Evolutionary conservation across 2,113 vertebrate species (phyloP).

Genomic region (Lutjanus erythropterus): DNA sequence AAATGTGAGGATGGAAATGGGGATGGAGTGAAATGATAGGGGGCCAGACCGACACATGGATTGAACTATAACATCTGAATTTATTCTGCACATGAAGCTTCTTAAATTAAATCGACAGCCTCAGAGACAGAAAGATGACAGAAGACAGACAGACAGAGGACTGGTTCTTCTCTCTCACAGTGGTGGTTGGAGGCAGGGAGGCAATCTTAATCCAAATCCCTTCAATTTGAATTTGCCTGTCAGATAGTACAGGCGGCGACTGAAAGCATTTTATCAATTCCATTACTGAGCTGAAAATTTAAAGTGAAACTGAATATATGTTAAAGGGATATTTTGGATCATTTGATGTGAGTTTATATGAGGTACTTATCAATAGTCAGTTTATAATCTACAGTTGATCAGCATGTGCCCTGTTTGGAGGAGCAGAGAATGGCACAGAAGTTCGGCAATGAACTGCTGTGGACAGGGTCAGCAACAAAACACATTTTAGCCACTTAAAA

Average conservation of each 20-base stretch:
- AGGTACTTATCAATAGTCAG: no score
- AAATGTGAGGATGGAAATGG: neutral
- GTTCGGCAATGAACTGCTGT: no score
- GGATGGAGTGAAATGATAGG: neutral
- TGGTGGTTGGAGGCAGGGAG: neutral
- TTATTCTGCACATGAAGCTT: neutral
- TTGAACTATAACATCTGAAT: constrained; percentile 6
- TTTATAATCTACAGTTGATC: no score
- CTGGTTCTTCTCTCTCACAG: neutral
- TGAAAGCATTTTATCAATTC: neutral
- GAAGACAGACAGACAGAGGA: neutral
- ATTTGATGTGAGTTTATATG: no score
- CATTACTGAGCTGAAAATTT: constrained; percentile 7
- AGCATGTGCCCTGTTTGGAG: no score
- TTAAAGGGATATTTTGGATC: no score
- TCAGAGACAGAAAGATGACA: neutral
- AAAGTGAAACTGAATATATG: constrained; percentile 5
- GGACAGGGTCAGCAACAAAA: no score
- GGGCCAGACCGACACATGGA: neutral
- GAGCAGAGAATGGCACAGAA: no score
- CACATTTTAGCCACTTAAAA: no score
- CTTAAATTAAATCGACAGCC: constrained; percentile 7
- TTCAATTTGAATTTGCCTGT: constrained; percentile 24
- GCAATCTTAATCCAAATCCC: constrained; percentile 42
- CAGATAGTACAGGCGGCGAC: neutral